phyloP scores from a whole-genome alignment of 37 sponge, comb jelly and placozoan genomes.

The Diacarnus erythraeanus region DNA sequence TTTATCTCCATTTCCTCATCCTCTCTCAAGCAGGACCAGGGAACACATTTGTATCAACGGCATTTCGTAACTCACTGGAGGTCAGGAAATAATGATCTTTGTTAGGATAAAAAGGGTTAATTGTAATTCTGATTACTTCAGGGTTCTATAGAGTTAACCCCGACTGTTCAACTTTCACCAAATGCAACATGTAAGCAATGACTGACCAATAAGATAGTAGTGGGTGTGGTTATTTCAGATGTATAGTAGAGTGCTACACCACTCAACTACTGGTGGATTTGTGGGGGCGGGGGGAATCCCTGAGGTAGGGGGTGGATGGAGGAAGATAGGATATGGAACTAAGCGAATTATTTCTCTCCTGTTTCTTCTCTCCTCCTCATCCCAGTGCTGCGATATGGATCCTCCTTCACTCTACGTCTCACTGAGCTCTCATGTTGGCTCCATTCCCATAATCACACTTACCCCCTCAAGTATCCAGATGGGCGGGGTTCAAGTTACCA shows the following conservation, averaged over 20 bases:
- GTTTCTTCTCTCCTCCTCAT: neutral
- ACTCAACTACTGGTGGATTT: no score
- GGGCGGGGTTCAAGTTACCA: conserved; percentile 84
- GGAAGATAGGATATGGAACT: no score
- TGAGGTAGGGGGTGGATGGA: no score
- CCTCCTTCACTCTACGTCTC: conserved; percentile 32
- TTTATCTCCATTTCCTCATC: conserved; percentile 63
- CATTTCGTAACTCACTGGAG: conserved; percentile 39
- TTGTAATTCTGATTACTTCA: no score
- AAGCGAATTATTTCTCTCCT: no score
- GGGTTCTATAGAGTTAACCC: conserved; percentile 21
- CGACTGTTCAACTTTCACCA: conserved; percentile 18
- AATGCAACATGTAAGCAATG: conserved; percentile 61
- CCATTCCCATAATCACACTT: conserved; percentile 75
- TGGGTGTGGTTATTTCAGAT: no score
- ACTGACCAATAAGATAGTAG: no score
- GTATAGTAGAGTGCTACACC: no score
- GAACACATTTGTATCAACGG: conserved; percentile 45
- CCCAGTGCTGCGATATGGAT: conserved; percentile 68
- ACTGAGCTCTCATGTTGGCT: conserved; percentile 68
- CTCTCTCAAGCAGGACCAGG: conserved; percentile 64
- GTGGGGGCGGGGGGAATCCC: no score
- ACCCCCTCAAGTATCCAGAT: conserved; percentile 84
- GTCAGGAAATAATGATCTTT: no score
- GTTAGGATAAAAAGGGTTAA: no score